These are phyloP conservation scores for Brachypalpus laphriformis DNA, from an alignment of 2,888 invertebrate genomes.

Conservation along the genomic window DNA sequence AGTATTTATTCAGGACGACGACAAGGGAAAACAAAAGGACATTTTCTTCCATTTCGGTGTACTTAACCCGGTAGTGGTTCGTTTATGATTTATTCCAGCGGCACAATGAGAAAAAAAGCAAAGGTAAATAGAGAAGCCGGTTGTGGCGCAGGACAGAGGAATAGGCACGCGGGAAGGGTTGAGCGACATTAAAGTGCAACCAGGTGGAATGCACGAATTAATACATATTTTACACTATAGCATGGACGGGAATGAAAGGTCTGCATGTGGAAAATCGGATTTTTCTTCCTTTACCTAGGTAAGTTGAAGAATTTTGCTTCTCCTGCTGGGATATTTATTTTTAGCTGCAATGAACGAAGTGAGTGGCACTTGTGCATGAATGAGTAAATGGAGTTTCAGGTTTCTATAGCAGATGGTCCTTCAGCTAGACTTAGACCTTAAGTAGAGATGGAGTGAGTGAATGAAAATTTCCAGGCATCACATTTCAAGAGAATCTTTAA, in stretches of 20 bases:
- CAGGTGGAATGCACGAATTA: constrained; percentile 64
- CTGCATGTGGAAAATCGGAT: constrained; percentile 59
- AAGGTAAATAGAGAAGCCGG: constrained; percentile 10
- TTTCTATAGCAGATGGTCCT: background rate
- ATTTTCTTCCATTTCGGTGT: constrained; percentile 56
- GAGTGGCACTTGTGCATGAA: constrained; percentile 21
- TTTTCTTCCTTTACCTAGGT: constrained; percentile 7
- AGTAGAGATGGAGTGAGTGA: background rate
- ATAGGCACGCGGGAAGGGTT: constrained; percentile 9
- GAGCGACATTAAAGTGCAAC: constrained; percentile 66
- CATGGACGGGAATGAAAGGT: background rate
- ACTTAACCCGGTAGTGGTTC: constrained; percentile 67
- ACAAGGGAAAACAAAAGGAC: constrained; percentile 50
- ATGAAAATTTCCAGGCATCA: background rate
- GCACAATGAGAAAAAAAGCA: constrained; percentile 19
- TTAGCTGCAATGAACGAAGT: constrained; percentile 2
- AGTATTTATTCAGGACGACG: constrained; percentile 67
- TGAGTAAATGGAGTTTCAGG: constrained; percentile 12
- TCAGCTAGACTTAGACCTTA: background rate
- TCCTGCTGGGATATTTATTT: constrained; percentile 29
- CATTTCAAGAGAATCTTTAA: too few relatives aligned
- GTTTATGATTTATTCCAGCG: constrained; percentile 58
- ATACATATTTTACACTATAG: constrained; percentile 52
- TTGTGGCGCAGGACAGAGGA: background rate
- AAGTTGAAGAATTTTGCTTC: constrained; percentile 7